Percentiles rank a stretch among this genome's conserved stretches.
phyloP scores from a whole-genome alignment of 2,113 vertebrate species.

The Ammodytes marinus region DNA sequence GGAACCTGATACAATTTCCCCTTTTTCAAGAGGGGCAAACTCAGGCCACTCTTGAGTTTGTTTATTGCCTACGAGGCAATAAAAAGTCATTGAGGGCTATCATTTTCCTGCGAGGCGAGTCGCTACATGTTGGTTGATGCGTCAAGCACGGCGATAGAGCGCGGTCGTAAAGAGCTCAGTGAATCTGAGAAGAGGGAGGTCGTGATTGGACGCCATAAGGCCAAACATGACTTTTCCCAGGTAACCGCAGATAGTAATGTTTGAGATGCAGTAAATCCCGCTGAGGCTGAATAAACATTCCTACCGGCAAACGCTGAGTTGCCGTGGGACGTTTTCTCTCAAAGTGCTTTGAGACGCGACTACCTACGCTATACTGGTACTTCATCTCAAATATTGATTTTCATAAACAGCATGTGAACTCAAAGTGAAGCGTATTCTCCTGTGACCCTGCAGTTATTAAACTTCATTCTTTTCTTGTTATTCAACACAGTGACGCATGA shows the following conservation, averaged over 20 bases:
- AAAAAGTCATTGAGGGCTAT: conserved; percentile 91
- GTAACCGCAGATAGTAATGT: conserved; percentile 88
- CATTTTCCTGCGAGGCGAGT: conserved; percentile 84
- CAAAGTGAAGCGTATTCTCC: conserved; percentile 6
- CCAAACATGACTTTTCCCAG: conserved; percentile 80
- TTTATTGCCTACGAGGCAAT: conserved; percentile 90
- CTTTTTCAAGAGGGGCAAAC: conserved; percentile 80
- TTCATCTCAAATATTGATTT: conserved; percentile 43
- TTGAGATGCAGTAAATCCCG: conserved; percentile 70
- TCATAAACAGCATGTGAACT: conserved; percentile 40
- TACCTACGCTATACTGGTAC: conserved; percentile 36
- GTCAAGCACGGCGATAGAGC: conserved; percentile 85
- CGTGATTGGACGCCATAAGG: conserved; percentile 82
- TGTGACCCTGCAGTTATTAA: background rate
- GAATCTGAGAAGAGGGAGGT: conserved; percentile 80
- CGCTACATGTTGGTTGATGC: conserved; percentile 87
- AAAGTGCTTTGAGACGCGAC: conserved; percentile 33
- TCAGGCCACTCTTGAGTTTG: conserved; percentile 86
- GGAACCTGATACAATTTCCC: conserved; percentile 91
- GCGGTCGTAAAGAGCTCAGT: conserved; percentile 88
- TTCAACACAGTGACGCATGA: background rate
- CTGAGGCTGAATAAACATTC: conserved; percentile 61
- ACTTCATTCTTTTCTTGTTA: background rate
- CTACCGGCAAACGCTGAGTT: conserved; percentile 37
- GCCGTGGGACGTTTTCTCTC: conserved; percentile 24